Conservation (phyloP, 2,888 invertebrate genomes). For the Chloroclysta siterata region DNA sequence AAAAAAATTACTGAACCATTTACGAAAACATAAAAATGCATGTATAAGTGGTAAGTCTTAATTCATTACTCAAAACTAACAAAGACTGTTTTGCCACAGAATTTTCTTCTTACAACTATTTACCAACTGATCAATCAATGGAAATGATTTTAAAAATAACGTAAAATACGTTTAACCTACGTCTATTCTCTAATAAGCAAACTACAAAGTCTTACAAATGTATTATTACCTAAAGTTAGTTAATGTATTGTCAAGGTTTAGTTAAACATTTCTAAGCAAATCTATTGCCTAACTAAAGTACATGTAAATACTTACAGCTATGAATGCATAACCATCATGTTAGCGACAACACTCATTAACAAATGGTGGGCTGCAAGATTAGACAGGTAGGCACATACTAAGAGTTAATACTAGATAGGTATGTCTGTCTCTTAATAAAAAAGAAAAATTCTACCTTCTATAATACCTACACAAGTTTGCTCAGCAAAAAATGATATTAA, state of each 20-base stretch:
- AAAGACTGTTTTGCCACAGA: not conserved
- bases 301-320: not conserved
- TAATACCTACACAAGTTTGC: too few species aligned
- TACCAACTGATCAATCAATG: too few species aligned
- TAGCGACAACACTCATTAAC: too few species aligned
- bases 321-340: not conserved
- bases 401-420: conserved; percentile 20
- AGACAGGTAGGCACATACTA: not conserved
- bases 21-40: not conserved
- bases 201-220: not conserved
- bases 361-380: too few species aligned
- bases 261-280: not conserved
- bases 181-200: not conserved
- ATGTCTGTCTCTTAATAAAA: not conserved
- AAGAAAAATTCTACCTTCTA: conserved; percentile 11
- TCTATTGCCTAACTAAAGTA: not conserved
- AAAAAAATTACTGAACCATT: not conserved
- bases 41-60: not conserved
- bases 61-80: not conserved
- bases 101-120: not conserved
- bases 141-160: too few species aligned
- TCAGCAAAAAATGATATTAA: too few species aligned
- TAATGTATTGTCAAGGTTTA: conserved; percentile 13
- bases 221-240: not conserved
- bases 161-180: too few species aligned